phyloP scores from a whole-genome alignment of 1,140 invertebrate genomes.

The Anoplolepis gracilipes region DNA sequence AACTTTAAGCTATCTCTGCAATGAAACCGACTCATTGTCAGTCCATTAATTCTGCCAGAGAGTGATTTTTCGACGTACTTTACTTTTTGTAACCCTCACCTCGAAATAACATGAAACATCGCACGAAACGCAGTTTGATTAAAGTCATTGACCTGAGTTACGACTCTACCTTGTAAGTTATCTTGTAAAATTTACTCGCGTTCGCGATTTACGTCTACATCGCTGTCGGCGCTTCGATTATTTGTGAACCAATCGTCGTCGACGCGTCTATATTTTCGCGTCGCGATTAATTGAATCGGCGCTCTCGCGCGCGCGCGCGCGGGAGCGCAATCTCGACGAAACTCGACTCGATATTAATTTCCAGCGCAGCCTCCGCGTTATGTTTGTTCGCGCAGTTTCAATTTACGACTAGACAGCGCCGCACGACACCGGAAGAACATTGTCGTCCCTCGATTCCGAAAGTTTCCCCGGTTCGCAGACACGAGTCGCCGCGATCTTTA shows the following conservation, averaged over 20 bases:
- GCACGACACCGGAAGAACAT: slow-evolving; percentile 61
- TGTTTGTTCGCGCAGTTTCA: slow-evolving; percentile 58
- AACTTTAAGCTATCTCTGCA: no score
- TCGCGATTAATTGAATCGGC: slow-evolving; percentile 56
- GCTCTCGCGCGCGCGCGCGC: slow-evolving; percentile 1
- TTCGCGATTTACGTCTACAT: slow-evolving; percentile 8
- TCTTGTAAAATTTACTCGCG: slow-evolving; percentile 28
- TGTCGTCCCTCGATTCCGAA: slow-evolving; percentile 61
- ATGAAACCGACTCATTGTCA: neutral
- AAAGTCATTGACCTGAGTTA: slow-evolving; percentile 4
- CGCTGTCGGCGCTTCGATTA: slow-evolving; percentile 31
- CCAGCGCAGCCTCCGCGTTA: slow-evolving; percentile 34
- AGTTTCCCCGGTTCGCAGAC: slow-evolving; percentile 49
- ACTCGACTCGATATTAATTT: slow-evolving; percentile 59
- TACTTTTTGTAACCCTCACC: neutral
- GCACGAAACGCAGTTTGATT: neutral
- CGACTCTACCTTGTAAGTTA: neutral
- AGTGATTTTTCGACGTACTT: neutral
- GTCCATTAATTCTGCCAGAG: neutral
- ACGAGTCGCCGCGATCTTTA: slow-evolving; percentile 60
- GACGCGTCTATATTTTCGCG: slow-evolving; percentile 42
- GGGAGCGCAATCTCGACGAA: slow-evolving; percentile 46
- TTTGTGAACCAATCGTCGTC: slow-evolving; percentile 42
- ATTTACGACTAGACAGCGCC: slow-evolving; percentile 56
- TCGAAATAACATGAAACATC: neutral